Base-by-base conservation (phyloP, 2,113 vertebrate species). In the Podarcis raffonei region DNA sequence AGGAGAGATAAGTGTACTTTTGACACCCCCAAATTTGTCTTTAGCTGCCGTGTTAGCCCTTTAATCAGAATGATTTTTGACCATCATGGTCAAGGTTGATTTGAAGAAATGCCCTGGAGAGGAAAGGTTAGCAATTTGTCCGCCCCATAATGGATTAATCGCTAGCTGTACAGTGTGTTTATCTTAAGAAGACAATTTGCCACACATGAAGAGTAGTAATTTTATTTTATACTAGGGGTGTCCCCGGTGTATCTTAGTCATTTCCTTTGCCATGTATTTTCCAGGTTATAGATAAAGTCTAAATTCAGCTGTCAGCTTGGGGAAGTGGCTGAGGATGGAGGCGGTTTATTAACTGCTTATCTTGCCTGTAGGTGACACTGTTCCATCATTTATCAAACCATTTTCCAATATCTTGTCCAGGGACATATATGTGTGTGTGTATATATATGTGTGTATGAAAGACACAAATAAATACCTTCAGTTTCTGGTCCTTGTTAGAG, bases 361-460 rank as follows among this genome's bases (percentile, higher is more conserved):
- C 57, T 81, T 93, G 96, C 97, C 97, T 97, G 96, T 96, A 97
- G 96, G 96, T 97, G 97, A 96, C 97, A 96, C 95, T 97, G 95
- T 96, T 96, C 96, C 83, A 83, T 96, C 95, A 95, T 89, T 96
- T 95, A 95, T 96, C 92, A 90, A 84, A 89, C 79, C 5, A 0
- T 91, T 94, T 92, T 89, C 86, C 83, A 39, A 1, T 92, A 62
- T 93, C 93, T 95, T 96, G 94, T 96, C 96, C 90, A 91, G 92
- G 93, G 95, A 95, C 95, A 87, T 89, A 94, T 92, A 95, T 81
- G 85, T 22, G 53, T 87, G 80, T 35, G 87, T 89, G 90, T 53
- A 32, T 66, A 2, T 59, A 3, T 30, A 1, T 48, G 82, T 84
- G 27, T 22, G 22, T 69, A 23, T 87, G 74, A 48, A 37, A 13